phyloP scores from a whole-genome alignment of 2,888 invertebrate genomes.

The Pristionchus exspectatus region DNA sequence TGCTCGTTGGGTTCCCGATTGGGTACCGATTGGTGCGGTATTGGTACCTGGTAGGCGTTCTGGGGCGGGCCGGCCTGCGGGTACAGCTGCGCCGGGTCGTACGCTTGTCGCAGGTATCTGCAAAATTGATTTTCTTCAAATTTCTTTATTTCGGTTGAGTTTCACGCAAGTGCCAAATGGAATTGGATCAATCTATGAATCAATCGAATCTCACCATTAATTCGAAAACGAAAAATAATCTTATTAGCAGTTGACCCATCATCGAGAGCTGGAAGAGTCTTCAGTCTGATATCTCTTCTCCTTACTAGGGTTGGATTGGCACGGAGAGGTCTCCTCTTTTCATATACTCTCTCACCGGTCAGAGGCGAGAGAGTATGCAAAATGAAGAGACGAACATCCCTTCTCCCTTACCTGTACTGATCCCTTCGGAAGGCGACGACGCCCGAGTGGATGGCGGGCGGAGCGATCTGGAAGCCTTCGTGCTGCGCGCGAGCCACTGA shows the following conservation, averaged over 20 bases:
- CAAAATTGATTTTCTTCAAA: neutral
- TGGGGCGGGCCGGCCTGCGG: neutral
- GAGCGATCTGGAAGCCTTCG: slow-evolving; percentile 51
- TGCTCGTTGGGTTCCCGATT: too few species aligned
- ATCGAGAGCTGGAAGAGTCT: too few species aligned
- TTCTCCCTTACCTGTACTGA: slow-evolving; percentile 35
- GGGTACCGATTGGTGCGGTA: neutral
- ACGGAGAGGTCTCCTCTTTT: too few species aligned
- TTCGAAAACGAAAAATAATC: too few species aligned
- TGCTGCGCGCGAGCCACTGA: slow-evolving; percentile 38
- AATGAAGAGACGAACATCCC: too few species aligned
- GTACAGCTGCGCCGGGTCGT: slow-evolving; percentile 7
- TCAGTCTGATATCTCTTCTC: too few species aligned
- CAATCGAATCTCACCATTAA: too few species aligned
- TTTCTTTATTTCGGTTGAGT: neutral
- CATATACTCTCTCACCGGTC: too few species aligned
- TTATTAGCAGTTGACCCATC: too few species aligned
- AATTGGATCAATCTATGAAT: too few species aligned
- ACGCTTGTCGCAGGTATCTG: slow-evolving; percentile 15
- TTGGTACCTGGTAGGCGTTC: neutral
- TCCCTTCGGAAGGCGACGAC: neutral
- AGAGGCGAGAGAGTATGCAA: too few species aligned
- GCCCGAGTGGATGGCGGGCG: slow-evolving; percentile 44
- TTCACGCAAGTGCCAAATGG: neutral
- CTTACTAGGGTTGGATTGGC: too few species aligned